Base-by-base conservation (phyloP, 2,888 invertebrate genomes). In the Latheticus oryzae region DNA sequence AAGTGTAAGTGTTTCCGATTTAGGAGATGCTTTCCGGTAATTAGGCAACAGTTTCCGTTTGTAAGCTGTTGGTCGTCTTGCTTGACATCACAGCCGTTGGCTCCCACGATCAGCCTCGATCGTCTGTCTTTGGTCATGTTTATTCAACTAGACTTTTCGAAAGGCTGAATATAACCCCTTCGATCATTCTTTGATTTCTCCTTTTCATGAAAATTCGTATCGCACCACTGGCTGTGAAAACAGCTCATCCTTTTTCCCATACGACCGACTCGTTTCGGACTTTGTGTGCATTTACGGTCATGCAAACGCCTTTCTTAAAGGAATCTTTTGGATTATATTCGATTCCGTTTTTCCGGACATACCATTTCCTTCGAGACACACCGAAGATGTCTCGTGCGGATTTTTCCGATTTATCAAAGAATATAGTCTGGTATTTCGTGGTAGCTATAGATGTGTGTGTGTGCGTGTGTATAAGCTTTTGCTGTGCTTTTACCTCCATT, bases 1-100 rank as follows among this genome's bases (percentile, higher is more conserved):
- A 58, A 58, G 58, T 54, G 54, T 43, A 54, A 53, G 43, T 42
- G 54, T 59, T 59, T 59, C 59, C 59, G 54, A 59, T 59, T 59
- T 59, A 24, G 50, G 26, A 60, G 55, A 51, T 45, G 51, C 55
- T 60, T 60, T 60, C 59, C 59, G 55, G 59, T 60, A 60, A 60
- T 60, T 60, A 60, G 55, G 38, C 59, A 59, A 55, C 50, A 59
- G 54, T 59, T 59, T 59, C 59, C 59, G 59, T 54, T 54, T 48
- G 58, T 42, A 28, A 58, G 47, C 51, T 51, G 43, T 38, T 38
- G 53, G 58, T 58, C 58, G 59, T 55, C 50, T 55, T 59, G 59
- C 59, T 50, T 59, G 59, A 55, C 42, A 37, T 48, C 26, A 50
- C 59, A 59, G 48, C 48, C 55, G 54, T 55, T 43, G 54, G 54